These are phyloP conservation scores for Phlogophora meticulosa DNA, from an alignment of 2,888 invertebrate genomes.

Conservation along the genomic window DNA sequence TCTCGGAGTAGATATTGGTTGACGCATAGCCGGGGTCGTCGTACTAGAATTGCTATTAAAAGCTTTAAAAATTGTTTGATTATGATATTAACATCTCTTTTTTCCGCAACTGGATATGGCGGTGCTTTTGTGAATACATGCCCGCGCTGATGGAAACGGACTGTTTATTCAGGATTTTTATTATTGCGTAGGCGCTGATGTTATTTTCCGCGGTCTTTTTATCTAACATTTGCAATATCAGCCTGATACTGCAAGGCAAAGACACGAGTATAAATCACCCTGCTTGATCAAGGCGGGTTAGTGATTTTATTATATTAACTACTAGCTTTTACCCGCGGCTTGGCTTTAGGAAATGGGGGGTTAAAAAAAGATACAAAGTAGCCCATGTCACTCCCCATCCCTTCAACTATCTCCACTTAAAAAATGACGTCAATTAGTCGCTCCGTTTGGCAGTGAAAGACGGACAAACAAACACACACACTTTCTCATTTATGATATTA, in stretches of 20 bases:
- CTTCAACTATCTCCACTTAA: too few relatives aligned
- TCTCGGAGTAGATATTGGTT: not conserved
- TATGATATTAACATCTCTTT: not conserved
- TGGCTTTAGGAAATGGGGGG: too few relatives aligned
- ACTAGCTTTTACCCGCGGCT: too few relatives aligned
- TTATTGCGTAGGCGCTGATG: not conserved
- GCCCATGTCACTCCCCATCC: too few relatives aligned
- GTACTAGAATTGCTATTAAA: not conserved
- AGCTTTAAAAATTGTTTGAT: slow-evolving; percentile 6
- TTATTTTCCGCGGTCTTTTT: slow-evolving; percentile 1
- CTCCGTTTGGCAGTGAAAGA: too few relatives aligned
- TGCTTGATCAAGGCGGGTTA: too few relatives aligned
- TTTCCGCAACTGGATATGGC: not conserved
- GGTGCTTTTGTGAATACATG: slow-evolving; percentile 1
- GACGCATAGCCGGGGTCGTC: not conserved
- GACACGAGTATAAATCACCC: too few relatives aligned
- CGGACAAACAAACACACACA: too few relatives aligned
- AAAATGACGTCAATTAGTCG: too few relatives aligned
- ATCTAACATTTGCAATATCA: not conserved
- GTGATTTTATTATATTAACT: too few relatives aligned
- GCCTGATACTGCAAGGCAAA: not conserved
- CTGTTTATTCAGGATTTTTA: slow-evolving; percentile 32
- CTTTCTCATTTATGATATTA: too few relatives aligned
- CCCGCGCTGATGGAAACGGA: not conserved
- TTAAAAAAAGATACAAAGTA: too few relatives aligned